Evolutionary conservation across 2,888 invertebrate species (phyloP).

Genomic region (Sepiola atlantica): DNA sequence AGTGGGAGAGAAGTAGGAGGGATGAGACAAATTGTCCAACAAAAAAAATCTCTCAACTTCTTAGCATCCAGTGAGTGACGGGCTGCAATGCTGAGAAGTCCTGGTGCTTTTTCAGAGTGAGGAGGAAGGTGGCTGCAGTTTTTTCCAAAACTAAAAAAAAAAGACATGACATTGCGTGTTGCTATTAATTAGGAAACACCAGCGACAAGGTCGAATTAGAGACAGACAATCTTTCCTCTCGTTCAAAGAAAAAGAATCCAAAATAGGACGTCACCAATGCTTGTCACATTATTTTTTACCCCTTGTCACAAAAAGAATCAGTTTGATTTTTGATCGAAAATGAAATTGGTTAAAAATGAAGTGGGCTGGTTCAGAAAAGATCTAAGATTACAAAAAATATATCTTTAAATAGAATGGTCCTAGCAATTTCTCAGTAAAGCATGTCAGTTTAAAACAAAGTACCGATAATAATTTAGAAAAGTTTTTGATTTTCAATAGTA

Average conservation of each 20-base stretch:
- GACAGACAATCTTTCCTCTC: neutral
- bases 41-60: slow-evolving; percentile 21
- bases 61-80: slow-evolving; percentile 45
- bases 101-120: slow-evolving; percentile 39
- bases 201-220: slow-evolving; percentile 38
- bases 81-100: slow-evolving; percentile 47
- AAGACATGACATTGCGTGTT: slow-evolving; percentile 46
- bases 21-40: slow-evolving; percentile 6
- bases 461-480: too few relatives aligned
- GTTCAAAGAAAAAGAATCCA: neutral
- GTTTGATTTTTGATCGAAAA: too few relatives aligned
- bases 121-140: slow-evolving; percentile 45
- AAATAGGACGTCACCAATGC: neutral
- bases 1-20: slow-evolving; percentile 52
- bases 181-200: slow-evolving; percentile 44
- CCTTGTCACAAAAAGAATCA: neutral
- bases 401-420: too few relatives aligned
- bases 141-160: slow-evolving; percentile 34
- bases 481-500: too few relatives aligned
- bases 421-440: too few relatives aligned
- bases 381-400: too few relatives aligned
- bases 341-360: too few relatives aligned
- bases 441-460: too few relatives aligned
- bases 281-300: too few relatives aligned
- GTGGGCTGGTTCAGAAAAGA: too few relatives aligned